These are phyloP conservation scores for Pyrgus malvae DNA, from an alignment of 2,888 invertebrate genomes.

Conservation along the genomic window DNA sequence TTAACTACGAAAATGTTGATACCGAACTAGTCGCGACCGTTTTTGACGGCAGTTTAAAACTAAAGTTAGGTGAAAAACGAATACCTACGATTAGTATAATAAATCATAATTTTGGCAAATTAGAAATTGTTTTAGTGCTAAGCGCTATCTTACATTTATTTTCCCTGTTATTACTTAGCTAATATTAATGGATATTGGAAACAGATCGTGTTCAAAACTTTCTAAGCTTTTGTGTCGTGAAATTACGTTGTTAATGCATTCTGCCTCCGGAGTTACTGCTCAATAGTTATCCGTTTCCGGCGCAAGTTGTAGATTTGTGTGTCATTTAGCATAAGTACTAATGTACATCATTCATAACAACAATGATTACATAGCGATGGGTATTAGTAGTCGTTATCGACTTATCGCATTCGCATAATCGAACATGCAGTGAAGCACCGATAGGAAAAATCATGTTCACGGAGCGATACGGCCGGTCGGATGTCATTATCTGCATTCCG, in stretches of 20 bases:
- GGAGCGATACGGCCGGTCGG: constrained; percentile 7
- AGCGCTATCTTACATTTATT: constrained; percentile 44
- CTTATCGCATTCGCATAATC: constrained; percentile 30
- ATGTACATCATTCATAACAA: constrained; percentile 1
- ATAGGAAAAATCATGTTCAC: constrained; percentile 8
- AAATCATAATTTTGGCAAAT: constrained; percentile 41
- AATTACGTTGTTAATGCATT: constrained; percentile 35
- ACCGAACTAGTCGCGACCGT: constrained; percentile 48
- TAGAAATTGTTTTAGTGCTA: constrained; percentile 45
- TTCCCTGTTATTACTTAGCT: constrained; percentile 43
- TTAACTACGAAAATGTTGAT: constrained; percentile 55
- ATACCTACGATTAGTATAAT: constrained; percentile 38
- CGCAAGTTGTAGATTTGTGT: not conserved
- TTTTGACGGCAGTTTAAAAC: constrained; percentile 44
- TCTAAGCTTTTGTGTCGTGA: constrained; percentile 48
- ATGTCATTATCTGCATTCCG: constrained; percentile 49
- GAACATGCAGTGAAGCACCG: constrained; percentile 31
- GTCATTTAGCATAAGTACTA: not conserved
- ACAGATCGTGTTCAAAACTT: constrained; percentile 52
- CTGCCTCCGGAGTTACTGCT: constrained; percentile 22
- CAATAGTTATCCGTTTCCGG: constrained; percentile 10
- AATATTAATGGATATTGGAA: constrained; percentile 57
- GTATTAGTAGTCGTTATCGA: constrained; percentile 5
- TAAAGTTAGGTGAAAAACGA: constrained; percentile 38
- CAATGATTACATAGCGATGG: not conserved